Evolutionary conservation across 2,797 vertebrate species (phyloP).

Genomic region (Rhabdophis nuchalis): DNA sequence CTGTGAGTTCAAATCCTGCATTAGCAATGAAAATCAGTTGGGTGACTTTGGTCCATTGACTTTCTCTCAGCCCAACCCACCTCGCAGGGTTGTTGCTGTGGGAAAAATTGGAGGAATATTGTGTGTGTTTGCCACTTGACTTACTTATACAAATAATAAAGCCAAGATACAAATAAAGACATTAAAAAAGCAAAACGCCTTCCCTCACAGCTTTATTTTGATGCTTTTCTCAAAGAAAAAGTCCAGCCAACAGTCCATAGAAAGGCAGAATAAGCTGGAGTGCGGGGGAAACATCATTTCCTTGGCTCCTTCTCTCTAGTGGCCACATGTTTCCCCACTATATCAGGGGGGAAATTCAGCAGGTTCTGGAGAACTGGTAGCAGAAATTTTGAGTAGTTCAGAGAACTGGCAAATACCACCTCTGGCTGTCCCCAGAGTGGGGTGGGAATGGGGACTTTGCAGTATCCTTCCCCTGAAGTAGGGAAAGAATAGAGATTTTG

Average conservation of each 20-base stretch:
- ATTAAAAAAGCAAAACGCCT: not conserved
- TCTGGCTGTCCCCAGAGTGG: too few species aligned
- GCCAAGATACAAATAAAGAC: not conserved
- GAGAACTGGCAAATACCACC: too few species aligned
- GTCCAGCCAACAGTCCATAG: not conserved
- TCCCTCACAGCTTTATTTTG: not conserved
- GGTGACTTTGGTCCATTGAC: not conserved
- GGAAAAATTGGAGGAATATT: not conserved
- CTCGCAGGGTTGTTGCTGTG: not conserved
- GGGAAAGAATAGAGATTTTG: too few species aligned
- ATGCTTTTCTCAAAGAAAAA: not conserved
- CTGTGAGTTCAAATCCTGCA: not conserved
- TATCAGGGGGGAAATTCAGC: too few species aligned
- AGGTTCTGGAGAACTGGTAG: too few species aligned
- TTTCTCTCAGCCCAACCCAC: not conserved
- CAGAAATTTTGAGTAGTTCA: too few species aligned
- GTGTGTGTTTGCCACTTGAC: not conserved
- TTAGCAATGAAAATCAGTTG: not conserved
- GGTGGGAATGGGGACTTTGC: too few species aligned
- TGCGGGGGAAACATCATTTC: not conserved
- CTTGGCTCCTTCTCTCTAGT: not conserved
- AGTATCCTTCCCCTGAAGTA: too few species aligned
- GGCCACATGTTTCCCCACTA: not conserved
- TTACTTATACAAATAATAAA: not conserved
- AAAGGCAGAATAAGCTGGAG: not conserved